Evolutionary conservation across 53 echinoderm and acorn worm genomes (phyloP).

Genomic region (Echinarachnius parma): DNA sequence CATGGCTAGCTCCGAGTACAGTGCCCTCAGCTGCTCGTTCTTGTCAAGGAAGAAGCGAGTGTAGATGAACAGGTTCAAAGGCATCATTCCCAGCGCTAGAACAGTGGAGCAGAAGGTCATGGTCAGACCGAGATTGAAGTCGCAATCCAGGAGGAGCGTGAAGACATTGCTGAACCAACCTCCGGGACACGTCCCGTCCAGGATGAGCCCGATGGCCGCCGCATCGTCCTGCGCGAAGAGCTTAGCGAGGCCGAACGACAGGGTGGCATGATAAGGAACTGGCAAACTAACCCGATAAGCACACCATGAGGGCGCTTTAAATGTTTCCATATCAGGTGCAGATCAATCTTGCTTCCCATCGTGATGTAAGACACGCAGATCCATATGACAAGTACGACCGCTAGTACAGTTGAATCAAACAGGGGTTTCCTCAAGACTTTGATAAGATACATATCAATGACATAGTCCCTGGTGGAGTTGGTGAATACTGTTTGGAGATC

Average conservation of each 20-base stretch:
- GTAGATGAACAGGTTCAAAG: constrained; percentile 45
- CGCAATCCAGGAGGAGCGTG: constrained; percentile 46
- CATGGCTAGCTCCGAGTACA: constrained; percentile 27
- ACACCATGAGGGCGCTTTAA: constrained; percentile 35
- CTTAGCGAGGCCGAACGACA: constrained; percentile 33
- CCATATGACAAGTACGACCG: constrained; percentile 22
- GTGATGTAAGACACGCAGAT: constrained; percentile 39
- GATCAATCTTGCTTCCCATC: constrained; percentile 45
- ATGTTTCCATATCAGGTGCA: constrained; percentile 39
- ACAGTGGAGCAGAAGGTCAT: constrained; percentile 52
- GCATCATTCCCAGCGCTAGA: constrained; percentile 54
- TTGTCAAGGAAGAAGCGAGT: constrained; percentile 30
- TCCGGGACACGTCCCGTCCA: constrained; percentile 51
- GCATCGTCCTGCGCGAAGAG: constrained; percentile 28
- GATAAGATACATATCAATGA: constrained; percentile 10
- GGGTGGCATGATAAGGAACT: constrained; percentile 53
- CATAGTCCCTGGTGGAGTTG: constrained; percentile 13
- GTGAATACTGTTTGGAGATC: constrained; percentile 24
- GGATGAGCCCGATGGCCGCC: constrained; percentile 39
- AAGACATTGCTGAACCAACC: constrained; percentile 57
- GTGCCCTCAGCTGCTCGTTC: constrained; percentile 34
- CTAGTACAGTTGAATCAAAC: constrained; percentile 29
- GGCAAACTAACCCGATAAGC: constrained; percentile 39
- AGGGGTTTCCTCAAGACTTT: constrained; percentile 35
- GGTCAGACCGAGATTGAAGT: constrained; percentile 49